phyloP scores from a whole-genome alignment of 2,797 vertebrate species.

The Fratercula arctica region DNA sequence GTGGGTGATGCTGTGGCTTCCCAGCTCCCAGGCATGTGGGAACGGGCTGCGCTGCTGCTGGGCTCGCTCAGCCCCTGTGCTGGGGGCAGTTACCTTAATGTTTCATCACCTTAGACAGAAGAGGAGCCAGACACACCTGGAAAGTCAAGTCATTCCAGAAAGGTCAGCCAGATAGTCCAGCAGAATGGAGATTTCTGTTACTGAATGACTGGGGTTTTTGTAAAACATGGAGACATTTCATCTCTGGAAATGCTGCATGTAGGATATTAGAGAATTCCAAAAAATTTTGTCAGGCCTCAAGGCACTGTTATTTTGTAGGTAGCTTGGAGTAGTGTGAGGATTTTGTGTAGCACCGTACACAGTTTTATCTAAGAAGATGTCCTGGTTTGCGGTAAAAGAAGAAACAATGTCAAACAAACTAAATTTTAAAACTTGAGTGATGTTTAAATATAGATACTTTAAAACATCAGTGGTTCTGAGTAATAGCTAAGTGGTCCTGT shows the following conservation, averaged over 20 bases:
- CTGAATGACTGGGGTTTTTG: rapidly evolving
- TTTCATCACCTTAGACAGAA: neutral
- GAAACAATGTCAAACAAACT: neutral
- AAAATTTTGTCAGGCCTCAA: neutral
- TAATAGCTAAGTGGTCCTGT: neutral
- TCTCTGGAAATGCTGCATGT: neutral
- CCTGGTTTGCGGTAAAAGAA: neutral
- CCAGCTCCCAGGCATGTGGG: neutral
- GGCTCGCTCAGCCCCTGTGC: neutral
- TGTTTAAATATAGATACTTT: neutral
- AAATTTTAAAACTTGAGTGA: neutral
- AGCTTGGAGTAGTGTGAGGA: rapidly evolving
- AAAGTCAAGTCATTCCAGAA: neutral
- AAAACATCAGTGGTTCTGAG: neutral
- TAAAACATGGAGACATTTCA: neutral
- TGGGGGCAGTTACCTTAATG: neutral
- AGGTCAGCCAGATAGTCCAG: neutral
- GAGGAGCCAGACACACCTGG: neutral
- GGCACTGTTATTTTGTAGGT: neutral
- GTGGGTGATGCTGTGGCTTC: neutral
- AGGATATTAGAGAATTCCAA: neutral
- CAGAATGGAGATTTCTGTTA: too few species aligned
- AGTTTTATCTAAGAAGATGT: neutral
- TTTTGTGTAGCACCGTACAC: neutral
- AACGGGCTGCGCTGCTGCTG: neutral